Evolutionary conservation across 1,140 invertebrate species (phyloP).

Genomic region (Aphis craccivora): DNA sequence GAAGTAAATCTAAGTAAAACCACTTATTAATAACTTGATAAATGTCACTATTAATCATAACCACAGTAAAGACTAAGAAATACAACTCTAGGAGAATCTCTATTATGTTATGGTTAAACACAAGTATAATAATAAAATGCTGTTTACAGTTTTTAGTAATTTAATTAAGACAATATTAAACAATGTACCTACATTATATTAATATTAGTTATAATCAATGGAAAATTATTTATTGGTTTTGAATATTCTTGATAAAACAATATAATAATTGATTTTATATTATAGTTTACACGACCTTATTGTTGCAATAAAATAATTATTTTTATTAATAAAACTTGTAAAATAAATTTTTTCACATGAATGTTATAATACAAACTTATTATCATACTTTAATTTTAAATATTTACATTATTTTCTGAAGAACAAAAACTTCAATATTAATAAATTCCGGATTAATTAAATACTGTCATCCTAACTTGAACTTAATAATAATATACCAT

Average conservation of each 20-base stretch:
- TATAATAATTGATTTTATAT: background rate
- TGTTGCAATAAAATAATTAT: too few relatives aligned
- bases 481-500: background rate
- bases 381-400: background rate
- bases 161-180: background rate
- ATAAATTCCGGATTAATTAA: background rate
- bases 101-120: background rate
- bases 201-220: background rate
- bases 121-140: background rate
- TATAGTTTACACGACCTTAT: too few relatives aligned
- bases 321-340: background rate
- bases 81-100: background rate
- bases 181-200: background rate
- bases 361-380: background rate
- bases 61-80: background rate
- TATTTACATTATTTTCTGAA: background rate
- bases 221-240: background rate
- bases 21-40: conserved; percentile 30
- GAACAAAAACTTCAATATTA: background rate
- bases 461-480: background rate
- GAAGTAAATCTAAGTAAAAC: conserved; percentile 15
- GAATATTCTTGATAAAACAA: background rate
- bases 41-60: conserved; percentile 28
- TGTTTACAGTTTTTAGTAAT: background rate
- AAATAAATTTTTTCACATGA: background rate